phyloP scores from a whole-genome alignment of 2,113 vertebrate genomes.

The Pseudorhombus dupliciocellatus region DNA sequence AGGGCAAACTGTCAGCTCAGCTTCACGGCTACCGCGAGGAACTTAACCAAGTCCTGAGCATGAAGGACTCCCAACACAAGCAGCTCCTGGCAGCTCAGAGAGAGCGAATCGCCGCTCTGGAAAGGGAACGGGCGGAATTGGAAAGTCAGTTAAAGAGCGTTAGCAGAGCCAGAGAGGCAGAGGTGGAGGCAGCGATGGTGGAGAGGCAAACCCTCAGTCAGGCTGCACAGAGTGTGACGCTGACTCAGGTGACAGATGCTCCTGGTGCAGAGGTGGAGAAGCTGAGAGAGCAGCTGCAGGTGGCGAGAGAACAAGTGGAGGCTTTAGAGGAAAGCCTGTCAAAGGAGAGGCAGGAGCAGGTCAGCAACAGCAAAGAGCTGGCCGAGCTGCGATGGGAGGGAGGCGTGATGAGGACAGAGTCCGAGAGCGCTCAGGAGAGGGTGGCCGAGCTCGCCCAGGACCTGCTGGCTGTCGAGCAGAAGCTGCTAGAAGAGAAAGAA shows the following conservation, averaged over 20 bases:
- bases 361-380: conserved; percentile 81
- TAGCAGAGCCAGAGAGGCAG: conserved; percentile 34
- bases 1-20: conserved; percentile 90
- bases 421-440: conserved; percentile 93
- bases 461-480: conserved; percentile 90
- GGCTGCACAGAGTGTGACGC: conserved; percentile 76
- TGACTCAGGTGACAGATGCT: conserved; percentile 72
- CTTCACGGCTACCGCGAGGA: conserved; percentile 89
- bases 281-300: conserved; percentile 81
- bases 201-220: conserved; percentile 87
- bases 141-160: conserved; percentile 62
- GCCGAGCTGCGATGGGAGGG: conserved; percentile 89
- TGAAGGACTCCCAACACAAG: conserved; percentile 95
- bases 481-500: conserved; percentile 85
- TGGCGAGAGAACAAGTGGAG: conserved; percentile 71
- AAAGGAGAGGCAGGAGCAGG: conserved; percentile 80
- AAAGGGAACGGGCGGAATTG: conserved; percentile 76
- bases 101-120: conserved; percentile 82
- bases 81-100: conserved; percentile 87
- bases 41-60: conserved; percentile 89
- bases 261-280: conserved; percentile 84
- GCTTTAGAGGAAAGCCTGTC: conserved; percentile 80
- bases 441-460: conserved; percentile 94
- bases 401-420: conserved; percentile 92
- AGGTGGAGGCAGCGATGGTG: conserved; percentile 80